Base-by-base conservation (phyloP, 2,113 vertebrate genomes). In the Cyprinodon brontotheroides region DNA sequence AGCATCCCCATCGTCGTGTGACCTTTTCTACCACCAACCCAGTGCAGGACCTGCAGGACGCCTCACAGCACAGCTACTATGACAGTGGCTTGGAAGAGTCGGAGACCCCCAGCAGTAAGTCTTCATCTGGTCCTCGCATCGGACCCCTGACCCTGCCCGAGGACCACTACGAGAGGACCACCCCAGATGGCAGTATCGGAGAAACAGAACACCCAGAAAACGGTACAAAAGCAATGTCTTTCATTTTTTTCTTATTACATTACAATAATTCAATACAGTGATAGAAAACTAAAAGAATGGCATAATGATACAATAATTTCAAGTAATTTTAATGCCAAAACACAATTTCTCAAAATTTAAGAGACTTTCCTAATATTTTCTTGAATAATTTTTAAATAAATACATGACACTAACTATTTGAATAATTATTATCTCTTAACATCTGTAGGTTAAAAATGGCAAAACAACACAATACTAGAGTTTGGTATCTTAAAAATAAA, bases 131-230 rank as follows among this genome's bases (percentile, higher is more conserved):
- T 64, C 97, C 98, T 48, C 96, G 98, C 74, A 96, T n/a, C n/a
- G n/a, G n/a, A n/a, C n/a, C 97, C 1, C 91, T 99, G 80, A 97
- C 97, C 83, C 95, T 99, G 84, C 97, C n/a, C 0, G 98, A 99
- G 91, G 98, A 99, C 78, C 97, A 99, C 93, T 99, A 99, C 0
- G 98, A 99, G 79, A 95, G 98, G 62, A 99, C 97, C 91, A 99
- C 98, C 43, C 98, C 98, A 0, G 98, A 99, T 15, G 98, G 98
- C 92, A 99, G 98, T 94, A 99, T 99, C 48, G 98, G 98, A 79
- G 98, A 99, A 92, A 97, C 96, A 92, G 98, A 99, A 92, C 98
- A 99, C 93, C 98, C 97, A 0, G 98, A 99, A 93, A 99, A 96
- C 0, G 98, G 98, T 99, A 96, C 59, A 90, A 8, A 82, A 66